These are phyloP conservation scores for Apodemia zela DNA, from an alignment of 2,888 invertebrate genomes.

Conservation along the genomic window DNA sequence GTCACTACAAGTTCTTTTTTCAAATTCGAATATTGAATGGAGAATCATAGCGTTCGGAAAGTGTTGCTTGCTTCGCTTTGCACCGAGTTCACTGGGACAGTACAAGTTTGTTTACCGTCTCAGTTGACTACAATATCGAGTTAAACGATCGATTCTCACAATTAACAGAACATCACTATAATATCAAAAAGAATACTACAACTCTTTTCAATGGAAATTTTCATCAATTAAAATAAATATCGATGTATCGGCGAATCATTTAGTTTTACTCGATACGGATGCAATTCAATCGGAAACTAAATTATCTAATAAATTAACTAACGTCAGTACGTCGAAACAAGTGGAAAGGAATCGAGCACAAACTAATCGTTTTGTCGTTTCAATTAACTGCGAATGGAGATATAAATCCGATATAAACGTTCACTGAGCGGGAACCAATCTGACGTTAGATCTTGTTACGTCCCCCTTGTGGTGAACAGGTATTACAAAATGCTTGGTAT, in stretches of 20 bases:
- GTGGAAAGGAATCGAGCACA: conserved; percentile 50
- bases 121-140: conserved; percentile 25
- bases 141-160: background rate
- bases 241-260: background rate
- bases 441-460: conserved; percentile 29
- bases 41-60: conserved; percentile 62
- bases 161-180: conserved; percentile 3
- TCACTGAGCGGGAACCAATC: conserved; percentile 26
- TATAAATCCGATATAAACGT: conserved; percentile 46
- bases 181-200: background rate
- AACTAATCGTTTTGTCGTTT: conserved; percentile 59
- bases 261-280: conserved; percentile 11
- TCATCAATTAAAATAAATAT: conserved; percentile 18
- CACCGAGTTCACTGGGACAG: conserved; percentile 53
- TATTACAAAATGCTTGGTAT: too few species aligned
- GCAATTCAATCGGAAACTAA: conserved; percentile 46
- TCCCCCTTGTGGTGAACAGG: conserved; percentile 28
- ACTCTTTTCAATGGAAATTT: background rate
- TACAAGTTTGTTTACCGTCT: conserved; percentile 30
- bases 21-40: conserved; percentile 75
- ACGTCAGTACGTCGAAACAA: conserved; percentile 44
- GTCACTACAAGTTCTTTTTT: conserved; percentile 75
- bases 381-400: conserved; percentile 55
- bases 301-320: conserved; percentile 63
- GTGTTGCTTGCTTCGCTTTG: conserved; percentile 51